Conservation (phyloP, 1,140 invertebrate species). For the Mactra quadrangularis region DNA sequence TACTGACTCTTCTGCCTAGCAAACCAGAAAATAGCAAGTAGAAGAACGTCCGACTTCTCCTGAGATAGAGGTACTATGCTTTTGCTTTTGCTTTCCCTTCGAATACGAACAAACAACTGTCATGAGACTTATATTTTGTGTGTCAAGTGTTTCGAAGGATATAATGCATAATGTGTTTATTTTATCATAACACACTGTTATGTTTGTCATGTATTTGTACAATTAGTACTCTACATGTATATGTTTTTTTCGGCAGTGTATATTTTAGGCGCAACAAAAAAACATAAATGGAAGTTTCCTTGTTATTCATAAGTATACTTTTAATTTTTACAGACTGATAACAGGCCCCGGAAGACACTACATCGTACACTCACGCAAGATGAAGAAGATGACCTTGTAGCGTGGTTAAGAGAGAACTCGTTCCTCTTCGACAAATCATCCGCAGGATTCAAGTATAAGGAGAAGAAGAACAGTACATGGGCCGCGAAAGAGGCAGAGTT, state of each 20-base stretch:
- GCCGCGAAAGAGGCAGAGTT: constrained; percentile 43
- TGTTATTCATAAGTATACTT: constrained; percentile 30
- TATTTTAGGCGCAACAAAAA: constrained; percentile 18
- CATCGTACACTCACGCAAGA: constrained; percentile 13
- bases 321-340: constrained; percentile 17
- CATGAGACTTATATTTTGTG: constrained; percentile 13
- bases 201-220: too few species aligned
- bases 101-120: constrained; percentile 17
- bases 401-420: constrained; percentile 41
- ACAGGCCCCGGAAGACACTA: constrained; percentile 23
- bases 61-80: too few species aligned
- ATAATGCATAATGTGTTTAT: too few species aligned
- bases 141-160: background rate
- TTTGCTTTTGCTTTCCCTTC: constrained; percentile 11
- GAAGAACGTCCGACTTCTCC: too few species aligned
- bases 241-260: constrained; percentile 24
- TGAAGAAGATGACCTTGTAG: constrained; percentile 28
- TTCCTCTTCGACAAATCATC: constrained; percentile 46
- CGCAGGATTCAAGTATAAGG: constrained; percentile 35
- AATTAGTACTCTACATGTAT: constrained; percentile 9
- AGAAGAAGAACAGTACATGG: constrained; percentile 45
- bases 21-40: too few species aligned
- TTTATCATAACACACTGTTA: too few species aligned
- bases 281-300: constrained; percentile 29
- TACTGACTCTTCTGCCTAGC: too few species aligned